A percentile compares a stretch with the other conserved stretches of the same genome.
Conservation (phyloP, 2,888 invertebrate genomes). For the Brenthis daphne region DNA sequence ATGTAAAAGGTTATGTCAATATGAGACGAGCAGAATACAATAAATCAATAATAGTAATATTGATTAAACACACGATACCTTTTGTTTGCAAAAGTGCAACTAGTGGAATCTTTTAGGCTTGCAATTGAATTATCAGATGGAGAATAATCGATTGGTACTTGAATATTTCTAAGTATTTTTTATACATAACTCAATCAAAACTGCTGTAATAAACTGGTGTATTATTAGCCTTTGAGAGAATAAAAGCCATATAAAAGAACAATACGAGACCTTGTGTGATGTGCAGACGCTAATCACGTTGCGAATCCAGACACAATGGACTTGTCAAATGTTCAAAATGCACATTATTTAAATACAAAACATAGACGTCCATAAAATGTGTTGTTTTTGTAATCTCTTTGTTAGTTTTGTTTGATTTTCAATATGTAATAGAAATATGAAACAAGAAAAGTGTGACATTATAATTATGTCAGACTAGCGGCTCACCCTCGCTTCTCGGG, state of each 20-base stretch:
- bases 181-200: not conserved
- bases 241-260: constrained; percentile 15
- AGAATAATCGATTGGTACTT: not conserved
- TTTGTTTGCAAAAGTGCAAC: constrained; percentile 10
- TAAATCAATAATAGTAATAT: constrained; percentile 24
- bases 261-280: constrained; percentile 22
- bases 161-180: not conserved
- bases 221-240: constrained; percentile 7
- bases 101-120: constrained; percentile 18
- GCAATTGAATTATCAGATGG: constrained; percentile 13
- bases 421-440: not conserved
- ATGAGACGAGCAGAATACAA: constrained; percentile 1
- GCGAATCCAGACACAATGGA: constrained; percentile 19
- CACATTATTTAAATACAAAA: not conserved
- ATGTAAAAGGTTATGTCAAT: not conserved
- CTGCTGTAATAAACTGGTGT: no score
- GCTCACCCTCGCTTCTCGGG: no score
- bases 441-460: no score
- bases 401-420: not conserved
- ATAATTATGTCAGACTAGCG: no score
- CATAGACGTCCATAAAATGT: not conserved
- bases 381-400: not conserved
- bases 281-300: constrained; percentile 18
- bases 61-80: constrained; percentile 21
- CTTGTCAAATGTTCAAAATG: constrained; percentile 18